These are phyloP conservation scores for Monochamus alternatus DNA, from an alignment of 2,888 invertebrate species.

Conservation along the genomic window DNA sequence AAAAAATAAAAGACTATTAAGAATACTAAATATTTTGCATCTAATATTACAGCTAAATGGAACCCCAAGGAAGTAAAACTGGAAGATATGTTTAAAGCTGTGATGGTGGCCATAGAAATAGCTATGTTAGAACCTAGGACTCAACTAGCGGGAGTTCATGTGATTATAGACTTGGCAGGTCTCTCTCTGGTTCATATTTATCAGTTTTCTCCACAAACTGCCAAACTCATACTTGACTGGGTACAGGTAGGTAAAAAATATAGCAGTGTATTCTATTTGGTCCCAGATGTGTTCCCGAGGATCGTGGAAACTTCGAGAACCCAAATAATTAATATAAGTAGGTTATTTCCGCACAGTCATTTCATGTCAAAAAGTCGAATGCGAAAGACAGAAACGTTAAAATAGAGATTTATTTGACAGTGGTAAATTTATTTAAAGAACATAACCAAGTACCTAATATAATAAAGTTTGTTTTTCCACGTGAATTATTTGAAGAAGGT, in stretches of 20 bases:
- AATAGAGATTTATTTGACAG: no score
- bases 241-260: conserved; percentile 79
- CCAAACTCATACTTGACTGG: conserved; percentile 82
- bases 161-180: conserved; percentile 85
- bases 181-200: conserved; percentile 80
- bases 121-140: conserved; percentile 86
- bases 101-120: conserved; percentile 81
- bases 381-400: no score
- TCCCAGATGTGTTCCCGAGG: no score
- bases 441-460: no score
- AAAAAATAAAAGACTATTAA: not conserved
- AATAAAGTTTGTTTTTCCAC: no score
- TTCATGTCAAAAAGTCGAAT: no score
- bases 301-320: no score
- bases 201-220: conserved; percentile 86
- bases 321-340: no score
- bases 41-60: conserved; percentile 77
- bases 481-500: no score
- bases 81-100: conserved; percentile 80
- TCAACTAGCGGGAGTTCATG: conserved; percentile 83
- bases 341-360: no score
- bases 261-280: no score
- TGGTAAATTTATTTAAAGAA: no score
- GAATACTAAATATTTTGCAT: conserved; percentile 22
- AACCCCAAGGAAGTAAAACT: conserved; percentile 80